Conservation (phyloP, 2,113 vertebrate genomes). For the Falcunculus frontatus region DNA sequence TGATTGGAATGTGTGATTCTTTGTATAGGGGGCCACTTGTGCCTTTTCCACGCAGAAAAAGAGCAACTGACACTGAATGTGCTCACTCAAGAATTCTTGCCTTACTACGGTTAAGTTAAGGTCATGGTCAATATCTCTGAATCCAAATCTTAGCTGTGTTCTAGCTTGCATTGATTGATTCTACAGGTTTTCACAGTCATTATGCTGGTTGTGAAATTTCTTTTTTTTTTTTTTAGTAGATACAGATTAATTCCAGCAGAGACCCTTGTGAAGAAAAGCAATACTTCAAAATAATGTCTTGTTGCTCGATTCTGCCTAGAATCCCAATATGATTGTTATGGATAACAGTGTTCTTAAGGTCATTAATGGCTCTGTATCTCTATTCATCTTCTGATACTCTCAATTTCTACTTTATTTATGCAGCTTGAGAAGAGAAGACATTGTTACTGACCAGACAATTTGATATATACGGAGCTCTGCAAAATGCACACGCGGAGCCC, state of each 20-base stretch:
- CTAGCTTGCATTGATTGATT: background rate
- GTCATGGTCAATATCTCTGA: background rate
- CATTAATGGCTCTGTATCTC: background rate
- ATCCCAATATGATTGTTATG: conserved; percentile 20
- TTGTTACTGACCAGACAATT: background rate
- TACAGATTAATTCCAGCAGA: background rate
- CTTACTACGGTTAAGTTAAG: background rate
- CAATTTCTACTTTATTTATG: conserved; percentile 7
- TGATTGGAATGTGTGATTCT: background rate
- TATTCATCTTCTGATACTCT: background rate
- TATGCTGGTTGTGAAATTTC: background rate
- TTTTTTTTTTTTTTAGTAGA: background rate
- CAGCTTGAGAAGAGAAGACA: background rate
- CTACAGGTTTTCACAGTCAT: background rate
- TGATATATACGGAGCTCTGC: background rate
- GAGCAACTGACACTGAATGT: background rate
- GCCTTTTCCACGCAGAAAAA: background rate
- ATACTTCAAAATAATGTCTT: conserved; percentile 17
- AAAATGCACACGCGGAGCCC: background rate
- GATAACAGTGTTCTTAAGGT: conserved; percentile 27
- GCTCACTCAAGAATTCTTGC: background rate
- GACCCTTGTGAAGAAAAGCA: background rate
- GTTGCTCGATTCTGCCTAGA: background rate
- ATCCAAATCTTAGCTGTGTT: conserved; percentile 10
- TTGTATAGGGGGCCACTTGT: background rate